Evolutionary conservation across 2,888 invertebrate genomes (phyloP), one percentile per base, ranked within the genome.

Genomic region (Deilephila elpenor): DNA sequence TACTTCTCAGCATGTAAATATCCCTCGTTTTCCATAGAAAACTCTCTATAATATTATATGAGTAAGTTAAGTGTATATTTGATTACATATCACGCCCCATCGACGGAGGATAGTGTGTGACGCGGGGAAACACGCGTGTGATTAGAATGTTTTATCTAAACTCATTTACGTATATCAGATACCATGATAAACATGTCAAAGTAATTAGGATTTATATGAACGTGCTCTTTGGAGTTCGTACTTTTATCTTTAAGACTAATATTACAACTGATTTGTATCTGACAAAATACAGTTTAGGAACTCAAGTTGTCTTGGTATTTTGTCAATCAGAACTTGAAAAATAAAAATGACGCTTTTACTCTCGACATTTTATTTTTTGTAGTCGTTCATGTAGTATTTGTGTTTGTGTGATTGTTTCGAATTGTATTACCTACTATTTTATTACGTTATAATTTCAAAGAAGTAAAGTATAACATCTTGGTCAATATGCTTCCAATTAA

Each of bases 11-110:
- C n/a, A 56, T n/a, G 56, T n/a, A 56, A n/a, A n/a, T n/a, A 56
- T 56, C 56, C 5, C 56, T 5, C 19, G 17, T 6, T n/a, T 6
- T n/a, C n/a, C 56, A n/a, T 19, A n/a, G 56, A 56, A 56, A 56
- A 74, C 56, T 81, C 80, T 82, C 83, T 79, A 80, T 81, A 14
- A 44, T 44, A 78, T 73, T 75, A 75, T n/a, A 56, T n/a, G 19
- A 17, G 56, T 17, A n/a, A 19, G 19, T 56, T 56, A 56, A 56
- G 56, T 56, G n/a, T n/a, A 56, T 56, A 56, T 56, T 56, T 56
- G 56, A 56, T 56, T n/a, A 19, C 56, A 56, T n/a, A 56, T 56
- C 56, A n/a, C 56, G 17, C 56, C n/a, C 56, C n/a, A n/a, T 56
- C 19, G 56, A 19, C 56, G n/a, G 56, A n/a, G 56, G 19, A n/a